A percentile compares a stretch with the other conserved stretches of the same genome.
Evolutionary conservation across 2,888 invertebrate species (phyloP).

Genomic region (Andrena bicolor): DNA sequence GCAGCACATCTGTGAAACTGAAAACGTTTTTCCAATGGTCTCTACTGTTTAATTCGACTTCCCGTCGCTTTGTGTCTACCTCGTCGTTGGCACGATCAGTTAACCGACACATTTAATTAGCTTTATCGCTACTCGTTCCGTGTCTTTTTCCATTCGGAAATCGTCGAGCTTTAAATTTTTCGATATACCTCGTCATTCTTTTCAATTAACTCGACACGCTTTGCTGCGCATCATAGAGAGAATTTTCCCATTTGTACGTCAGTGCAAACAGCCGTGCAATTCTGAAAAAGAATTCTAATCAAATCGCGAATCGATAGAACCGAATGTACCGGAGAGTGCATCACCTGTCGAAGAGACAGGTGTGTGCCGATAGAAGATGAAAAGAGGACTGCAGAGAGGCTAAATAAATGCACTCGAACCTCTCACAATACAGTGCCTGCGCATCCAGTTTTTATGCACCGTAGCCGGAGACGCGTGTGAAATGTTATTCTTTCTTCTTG

Average conservation of each 20-base stretch:
- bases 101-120: conserved; percentile 45
- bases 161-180: neutral
- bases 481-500: conserved; percentile 30
- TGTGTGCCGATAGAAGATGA: neutral
- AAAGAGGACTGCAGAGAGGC: too few relatives aligned
- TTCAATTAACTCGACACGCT: conserved; percentile 26
- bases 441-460: conserved; percentile 4
- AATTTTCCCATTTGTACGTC: neutral
- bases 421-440: neutral
- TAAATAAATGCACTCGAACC: neutral
- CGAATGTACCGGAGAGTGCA: neutral
- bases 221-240: neutral
- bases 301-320: neutral
- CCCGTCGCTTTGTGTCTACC: conserved; percentile 10
- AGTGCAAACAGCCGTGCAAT: neutral
- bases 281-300: neutral
- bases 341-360: neutral
- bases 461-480: neutral
- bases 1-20: neutral
- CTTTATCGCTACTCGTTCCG: neutral
- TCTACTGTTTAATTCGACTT: conserved; percentile 35
- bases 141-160: conserved; percentile 5
- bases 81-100: conserved; percentile 1
- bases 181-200: neutral
- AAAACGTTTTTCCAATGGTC: conserved; percentile 17